Base-by-base conservation (phyloP, 2,113 vertebrate species). In the Stomatorhinus ivindoensis region DNA sequence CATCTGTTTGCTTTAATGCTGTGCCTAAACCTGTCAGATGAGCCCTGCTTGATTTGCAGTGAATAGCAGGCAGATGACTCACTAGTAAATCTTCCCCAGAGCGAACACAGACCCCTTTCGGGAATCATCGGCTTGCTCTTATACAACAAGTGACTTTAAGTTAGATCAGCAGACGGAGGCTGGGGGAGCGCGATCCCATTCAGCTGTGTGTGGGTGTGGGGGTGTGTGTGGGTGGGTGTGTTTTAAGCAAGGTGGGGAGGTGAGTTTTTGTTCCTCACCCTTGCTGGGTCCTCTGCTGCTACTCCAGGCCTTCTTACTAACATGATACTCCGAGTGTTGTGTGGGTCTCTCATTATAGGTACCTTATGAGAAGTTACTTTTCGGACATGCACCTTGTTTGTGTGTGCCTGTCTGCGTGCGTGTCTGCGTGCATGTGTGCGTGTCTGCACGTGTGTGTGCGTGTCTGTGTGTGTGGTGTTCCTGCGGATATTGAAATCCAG, bases 101-200 rank as follows among this genome's bases (percentile, higher is more conserved):
- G 76, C 19, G 80, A 85, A 53, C 39, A 46, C 76, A 24, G 48
- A 17, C 53, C 8, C n/a, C 17, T 51, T 42, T 11, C 61, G 5
- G 27, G 35, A 53, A 31, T 27, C 51, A 69, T 21, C 31, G 58
- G 46, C 21, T 85, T 83, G 44, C 58, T 48, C 10, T 87, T 76
- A 80, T 69, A 42, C 87, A 65, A 39, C n/a, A 35, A 88, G 76
- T 89, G 24, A 65, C 61, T 69, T 89, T 89, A 76, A 83, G 51
- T 24, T 44, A 80, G 35, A 89, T 89, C 86, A 85, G 89, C 61
- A 89, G 82, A 58, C 17, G 44, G 58, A 73, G 89, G 85, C 85
- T 10, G 27, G 19, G n/a, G 17, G 4, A 53, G 84, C n/a, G 44
- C n/a, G 5, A 76, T 39, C 89, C 31, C 65, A 46, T 87, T 89